A percentile compares a stretch with the other conserved stretches of the same genome.
Evolutionary conservation across 2,888 invertebrate genomes (phyloP).

Genomic region (Podotricha telesiphe): DNA sequence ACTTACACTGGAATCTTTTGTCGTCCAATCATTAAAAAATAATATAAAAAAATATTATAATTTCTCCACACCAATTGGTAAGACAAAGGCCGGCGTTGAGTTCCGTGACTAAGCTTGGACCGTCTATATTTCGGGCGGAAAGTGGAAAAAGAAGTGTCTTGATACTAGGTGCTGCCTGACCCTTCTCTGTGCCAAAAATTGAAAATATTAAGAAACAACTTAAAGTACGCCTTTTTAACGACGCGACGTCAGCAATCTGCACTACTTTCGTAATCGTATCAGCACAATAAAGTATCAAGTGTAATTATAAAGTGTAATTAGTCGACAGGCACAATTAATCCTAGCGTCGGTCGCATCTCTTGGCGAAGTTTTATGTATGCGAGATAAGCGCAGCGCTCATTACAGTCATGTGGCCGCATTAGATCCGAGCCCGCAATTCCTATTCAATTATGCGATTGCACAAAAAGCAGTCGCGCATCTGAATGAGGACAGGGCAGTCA

Average conservation of each 20-base stretch:
- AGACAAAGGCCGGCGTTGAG: too few relatives aligned
- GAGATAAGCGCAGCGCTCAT: conserved; percentile 42
- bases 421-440: conserved; percentile 63
- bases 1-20: conserved; percentile 32
- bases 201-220: too few relatives aligned
- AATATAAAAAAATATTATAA: too few relatives aligned
- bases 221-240: too few relatives aligned
- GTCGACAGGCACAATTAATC: conserved; percentile 17
- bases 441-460: conserved; percentile 73
- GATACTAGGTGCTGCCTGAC: too few relatives aligned
- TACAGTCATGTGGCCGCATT: conserved; percentile 45
- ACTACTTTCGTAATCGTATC: too few relatives aligned
- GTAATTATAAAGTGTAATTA: conserved; percentile 26
- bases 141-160: too few relatives aligned
- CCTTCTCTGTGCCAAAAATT: too few relatives aligned
- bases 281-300: background rate
- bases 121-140: too few relatives aligned
- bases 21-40: conserved; percentile 3
- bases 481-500: conserved; percentile 65
- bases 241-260: too few relatives aligned
- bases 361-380: conserved; percentile 12
- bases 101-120: too few relatives aligned
- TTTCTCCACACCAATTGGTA: too few relatives aligned
- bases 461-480: conserved; percentile 80
- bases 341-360: conserved; percentile 9